These are phyloP conservation scores for Himalopsyche phryganea DNA, from an alignment of 1,140 invertebrate genomes.

Conservation along the genomic window DNA sequence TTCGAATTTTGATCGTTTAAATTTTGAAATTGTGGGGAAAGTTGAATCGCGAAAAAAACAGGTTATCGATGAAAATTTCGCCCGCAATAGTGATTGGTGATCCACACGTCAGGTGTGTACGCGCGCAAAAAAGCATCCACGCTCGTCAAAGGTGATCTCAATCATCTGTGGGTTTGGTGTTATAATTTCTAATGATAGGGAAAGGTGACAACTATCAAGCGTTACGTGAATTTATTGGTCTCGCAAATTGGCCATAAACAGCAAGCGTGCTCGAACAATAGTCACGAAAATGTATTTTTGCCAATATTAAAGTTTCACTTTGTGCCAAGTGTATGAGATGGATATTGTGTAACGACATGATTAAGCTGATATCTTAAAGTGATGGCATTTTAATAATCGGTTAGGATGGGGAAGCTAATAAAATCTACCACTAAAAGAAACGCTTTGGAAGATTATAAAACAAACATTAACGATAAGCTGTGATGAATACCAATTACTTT, in stretches of 20 bases:
- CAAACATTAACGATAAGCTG: no score
- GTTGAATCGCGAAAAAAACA: neutral
- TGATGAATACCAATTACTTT: no score
- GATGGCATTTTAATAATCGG: no score
- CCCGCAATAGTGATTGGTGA: neutral
- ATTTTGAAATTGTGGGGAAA: no score
- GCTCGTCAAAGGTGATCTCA: neutral
- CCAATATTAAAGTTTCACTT: neutral
- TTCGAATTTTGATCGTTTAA: no score
- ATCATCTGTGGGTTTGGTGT: neutral
- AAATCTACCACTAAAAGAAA: no score
- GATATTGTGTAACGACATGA: no score
- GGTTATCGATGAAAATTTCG: neutral
- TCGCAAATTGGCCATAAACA: neutral
- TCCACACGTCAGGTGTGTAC: neutral
- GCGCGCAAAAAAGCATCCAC: neutral
- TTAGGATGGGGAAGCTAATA: no score
- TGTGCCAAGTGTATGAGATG: no score
- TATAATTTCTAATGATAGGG: conserved; percentile 2
- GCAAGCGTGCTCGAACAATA: neutral
- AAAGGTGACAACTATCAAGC: neutral
- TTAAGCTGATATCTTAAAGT: no score
- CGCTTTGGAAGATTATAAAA: no score
- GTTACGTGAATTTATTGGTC: neutral
- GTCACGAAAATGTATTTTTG: neutral